Evolutionary conservation across 2,113 vertebrate species (phyloP), one percentile per base, ranked within the genome.

Genomic region (Rhea pennata): DNA sequence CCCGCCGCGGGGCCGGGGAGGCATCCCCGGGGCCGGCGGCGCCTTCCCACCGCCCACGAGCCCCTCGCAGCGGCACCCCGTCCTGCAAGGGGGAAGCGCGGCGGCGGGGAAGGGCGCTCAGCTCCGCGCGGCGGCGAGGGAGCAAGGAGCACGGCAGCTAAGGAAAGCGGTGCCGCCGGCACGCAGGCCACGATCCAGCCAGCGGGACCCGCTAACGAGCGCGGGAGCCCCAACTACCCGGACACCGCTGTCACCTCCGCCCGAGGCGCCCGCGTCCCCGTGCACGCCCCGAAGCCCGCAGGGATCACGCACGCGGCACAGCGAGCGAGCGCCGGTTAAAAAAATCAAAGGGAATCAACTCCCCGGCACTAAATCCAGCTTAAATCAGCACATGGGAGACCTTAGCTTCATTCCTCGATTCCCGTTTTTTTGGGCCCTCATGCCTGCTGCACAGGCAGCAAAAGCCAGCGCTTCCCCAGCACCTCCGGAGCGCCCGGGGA

Each of bases 181-280:
- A 14, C 61, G 11, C 14, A 20, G 50, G 69, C 33, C 33, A 21
- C 59, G 4, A 16, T 17, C 15, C 81, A 72, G 54, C 64, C 65
- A 5, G 1, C 9, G 65, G 72, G 10, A 66, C 5, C 67, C 15
- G 12, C 40, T 54, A 48, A 31, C 33, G 46, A 71, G 31, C 15
- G 65, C 2, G n/a, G 22, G 61, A 48, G 29, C 31, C 40, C 7
- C 5, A 91, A 78, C 3, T 12, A 74, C 24, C 65, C 72, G 33
- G 15, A 29, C 44, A 22, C 11, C 27, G 17, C 73, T 26, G 12
- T 74, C 67, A 29, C 5, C 21, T 11, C 56, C 10, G 39, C 27
- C 16, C 0, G 0, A 40, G 59, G 24, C 1, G 1, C 36, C 9
- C 40, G 42, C 23, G 65, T 91, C 61, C 54, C 65, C 0, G 1